Evolutionary conservation across 2,797 vertebrate species (phyloP), one percentile per base, ranked within the genome.

Genomic region (Decapterus maruadsi): DNA sequence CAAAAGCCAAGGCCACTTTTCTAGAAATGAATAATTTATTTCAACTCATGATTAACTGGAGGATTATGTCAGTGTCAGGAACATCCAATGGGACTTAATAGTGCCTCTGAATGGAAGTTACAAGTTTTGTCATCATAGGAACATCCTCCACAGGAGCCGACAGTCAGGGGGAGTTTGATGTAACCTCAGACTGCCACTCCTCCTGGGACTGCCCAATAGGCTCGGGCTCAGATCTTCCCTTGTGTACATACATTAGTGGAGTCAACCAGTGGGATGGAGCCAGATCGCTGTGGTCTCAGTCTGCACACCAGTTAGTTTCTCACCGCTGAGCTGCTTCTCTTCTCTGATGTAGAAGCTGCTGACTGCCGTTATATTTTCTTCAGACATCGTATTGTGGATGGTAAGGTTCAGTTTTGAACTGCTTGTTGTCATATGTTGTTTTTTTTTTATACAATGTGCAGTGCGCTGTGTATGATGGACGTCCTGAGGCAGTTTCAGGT

Each of bases 171-270:
- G 34, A 53, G 20, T 68, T 69, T 54, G 42, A 53, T 68, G 53
- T 48, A 55, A 70, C 67, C 55, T 70, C 62, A 65, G 31, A 10
- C 58, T 76, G 82, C 72, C 86, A 80, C 82, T 82, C 89, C 87
- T 84, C 83, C 85, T 40, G 63, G 61, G 20, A 72, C 55, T 69
- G 67, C 34, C 84, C 83, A 89, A 71, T 84, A 40, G 78, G 74
- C 79, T 77, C 61, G 36, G 78, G 74, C 79, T 77, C 61, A 51
- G 7, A 53, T 59, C 62, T 45, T 46, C 50, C 66, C 58, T 68
- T 70, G 69, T 84, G 57, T 79, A 75, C 75, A 78, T 72, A 73
- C 74, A 78, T 81, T 77, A 75, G 67, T 67, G 19, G 29, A 68
- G 62, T 84, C 65, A 51, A 53, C 45, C 66, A 43, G 69, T n/a